Base-by-base conservation (phyloP, 2,113 vertebrate species). In the Xiphophorus hellerii region DNA sequence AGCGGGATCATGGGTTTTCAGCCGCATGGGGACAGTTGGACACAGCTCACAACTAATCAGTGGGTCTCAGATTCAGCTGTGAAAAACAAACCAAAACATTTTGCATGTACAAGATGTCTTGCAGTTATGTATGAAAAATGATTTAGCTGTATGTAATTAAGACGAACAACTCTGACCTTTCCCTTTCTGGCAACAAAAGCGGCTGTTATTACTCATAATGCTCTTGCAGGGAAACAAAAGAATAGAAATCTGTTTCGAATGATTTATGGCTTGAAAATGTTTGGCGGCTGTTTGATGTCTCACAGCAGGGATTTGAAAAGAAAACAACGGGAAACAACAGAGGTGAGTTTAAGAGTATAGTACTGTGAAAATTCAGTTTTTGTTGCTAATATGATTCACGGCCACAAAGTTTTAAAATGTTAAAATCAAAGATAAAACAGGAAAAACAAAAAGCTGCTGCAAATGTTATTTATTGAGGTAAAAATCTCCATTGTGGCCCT, bases 121-220 rank as follows among this genome's bases (percentile, higher is more conserved):
- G 35, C 44, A 66, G 68, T 62, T 22, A 0, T 8, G 7, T 25
- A 3, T 62, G 30, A 58, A 25, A 58, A 58, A 58, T 58, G 51
- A 9, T 58, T 58, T 8, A 58, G 51, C 51, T 22, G 29, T 66
- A 76, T 80, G 62, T 30, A 66, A 62, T 70, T 67, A 61, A 29
- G 9, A 44, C 69, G 13, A 29, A 66, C 39, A 48, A 7, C 37
- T 58, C 30, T 3, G 72, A 65, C 77, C 67, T 71, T 71, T 71
- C 37, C 8, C 35, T 71, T 48, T 76, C 9, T 29, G 63, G n/a
- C 27, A 66, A 37, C 68, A 67, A 71, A 76, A 67, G 54, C 30
- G 37, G 33, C 73, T 20, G 54, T 42, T 69, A 62, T 72, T 67
- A 37, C n/a, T 70, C 63, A 28, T 39, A 42, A 35, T 1, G 0